A percentile compares a stretch with the other conserved stretches of the same genome.
Evolutionary conservation across 2,113 vertebrate species (phyloP).

Genomic region (Anas platyrhynchos): DNA sequence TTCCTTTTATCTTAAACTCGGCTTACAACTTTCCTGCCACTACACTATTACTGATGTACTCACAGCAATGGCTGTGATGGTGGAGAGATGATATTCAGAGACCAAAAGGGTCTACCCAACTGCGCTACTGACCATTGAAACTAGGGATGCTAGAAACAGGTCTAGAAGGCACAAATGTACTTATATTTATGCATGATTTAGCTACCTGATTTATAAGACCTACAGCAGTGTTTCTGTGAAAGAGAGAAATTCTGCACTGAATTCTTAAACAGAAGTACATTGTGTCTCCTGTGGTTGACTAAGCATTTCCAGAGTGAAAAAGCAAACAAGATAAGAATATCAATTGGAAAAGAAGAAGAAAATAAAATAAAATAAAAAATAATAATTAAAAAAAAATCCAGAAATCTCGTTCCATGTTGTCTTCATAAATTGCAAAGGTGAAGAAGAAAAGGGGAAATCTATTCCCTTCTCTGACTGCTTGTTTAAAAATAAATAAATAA

Average conservation of each 20-base stretch:
- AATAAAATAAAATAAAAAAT: no score
- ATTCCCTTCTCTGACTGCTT: background rate
- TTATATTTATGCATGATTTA: background rate
- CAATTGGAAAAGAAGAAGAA: no score
- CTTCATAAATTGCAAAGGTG: background rate
- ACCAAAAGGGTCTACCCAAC: background rate
- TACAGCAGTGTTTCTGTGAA: background rate
- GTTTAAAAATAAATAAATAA: background rate
- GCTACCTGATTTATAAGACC: background rate
- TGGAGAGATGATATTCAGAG: accelerated
- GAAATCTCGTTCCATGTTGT: background rate
- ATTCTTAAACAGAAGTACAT: background rate
- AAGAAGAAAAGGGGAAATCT: background rate
- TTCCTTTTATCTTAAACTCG: background rate
- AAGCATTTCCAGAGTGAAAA: background rate
- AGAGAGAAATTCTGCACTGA: background rate
- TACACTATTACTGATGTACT: background rate
- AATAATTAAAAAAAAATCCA: background rate
- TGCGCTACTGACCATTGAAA: background rate
- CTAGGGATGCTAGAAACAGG: accelerated
- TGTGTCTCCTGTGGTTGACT: background rate
- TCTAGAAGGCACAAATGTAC: background rate
- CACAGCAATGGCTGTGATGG: background rate
- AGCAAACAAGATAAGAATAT: background rate
- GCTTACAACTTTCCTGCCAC: background rate